Evolutionary conservation across 2,113 vertebrate genomes (phyloP), one percentile per base, ranked within the genome.

Genomic region (Planiliza haematocheilus): DNA sequence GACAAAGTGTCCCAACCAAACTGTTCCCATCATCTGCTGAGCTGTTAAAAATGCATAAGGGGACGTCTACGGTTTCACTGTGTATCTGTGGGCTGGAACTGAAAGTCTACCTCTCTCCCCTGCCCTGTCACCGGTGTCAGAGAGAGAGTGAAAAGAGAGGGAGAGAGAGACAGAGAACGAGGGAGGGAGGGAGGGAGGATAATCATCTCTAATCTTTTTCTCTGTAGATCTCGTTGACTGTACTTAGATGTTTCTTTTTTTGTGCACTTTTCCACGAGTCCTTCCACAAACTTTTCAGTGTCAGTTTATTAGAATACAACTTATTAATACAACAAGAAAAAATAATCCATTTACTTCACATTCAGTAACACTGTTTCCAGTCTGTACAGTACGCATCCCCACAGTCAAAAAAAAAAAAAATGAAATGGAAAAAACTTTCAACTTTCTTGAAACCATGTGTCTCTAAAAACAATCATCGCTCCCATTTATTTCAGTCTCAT

Each of bases 1-100:
- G 70, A 91, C 89, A 89, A 83, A 82, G 69, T 77, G 89, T 90
- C 86, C 90, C 66, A 70, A 85, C 69, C 83, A 59, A 82, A 88
- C 74, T 82, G 90, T 88, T 89, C 88, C 90, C 90, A 91, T 92
- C 91, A 81, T 90, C 88, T 89, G 91, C 91, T 90, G 90, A 92
- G 90, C 86, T 88, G 88, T 92, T 89, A 92, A 91, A 92, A 91
- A 92, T 92, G 89, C 91, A 92, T 89, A 78, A 90, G 82, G 82
- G 82, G 56, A 74, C 66, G 63, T 83, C 86, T 92, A 89, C 82
- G 20, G 86, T 92, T 91, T 89, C 91, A 91, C 74, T 55, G 73
- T 57, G 80, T 16, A 66, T 16, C 77, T 83, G 77, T 80, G 49
- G 59, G 79, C 67, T 74, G 11, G 67, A 55, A 72, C 68, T 86